phyloP scores from a whole-genome alignment of 1,140 invertebrate species.

The Micrasema minimum region DNA sequence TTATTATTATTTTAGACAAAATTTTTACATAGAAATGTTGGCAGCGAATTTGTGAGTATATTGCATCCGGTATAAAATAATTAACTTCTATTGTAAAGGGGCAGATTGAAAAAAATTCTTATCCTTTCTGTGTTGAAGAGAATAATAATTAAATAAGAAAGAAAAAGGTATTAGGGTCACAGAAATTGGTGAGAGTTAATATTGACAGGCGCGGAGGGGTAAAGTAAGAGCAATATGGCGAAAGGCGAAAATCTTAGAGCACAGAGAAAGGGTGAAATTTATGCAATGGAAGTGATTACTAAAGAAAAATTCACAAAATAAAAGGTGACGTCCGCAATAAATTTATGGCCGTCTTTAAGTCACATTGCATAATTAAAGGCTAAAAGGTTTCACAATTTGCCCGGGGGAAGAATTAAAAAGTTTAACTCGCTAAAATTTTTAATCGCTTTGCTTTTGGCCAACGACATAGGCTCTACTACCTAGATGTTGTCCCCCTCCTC shows the following conservation, averaged over 20 bases:
- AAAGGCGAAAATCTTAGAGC: slow-evolving; percentile 35
- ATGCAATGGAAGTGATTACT: slow-evolving; percentile 46
- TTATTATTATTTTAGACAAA: too few species aligned
- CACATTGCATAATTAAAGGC: slow-evolving; percentile 45
- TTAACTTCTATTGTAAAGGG: too few species aligned
- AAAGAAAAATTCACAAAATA: slow-evolving; percentile 66
- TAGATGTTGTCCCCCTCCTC: not conserved
- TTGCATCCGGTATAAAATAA: too few species aligned
- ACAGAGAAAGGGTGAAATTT: slow-evolving; percentile 50
- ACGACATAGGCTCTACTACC: not conserved
- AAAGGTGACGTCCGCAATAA: slow-evolving; percentile 65
- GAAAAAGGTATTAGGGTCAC: slow-evolving; percentile 41
- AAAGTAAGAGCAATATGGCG: slow-evolving; percentile 56
- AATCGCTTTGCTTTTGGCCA: slow-evolving; percentile 23
- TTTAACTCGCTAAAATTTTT: slow-evolving; percentile 28
- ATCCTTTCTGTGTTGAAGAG: too few species aligned
- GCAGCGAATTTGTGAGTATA: too few species aligned
- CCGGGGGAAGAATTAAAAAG: slow-evolving; percentile 40
- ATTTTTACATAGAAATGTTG: too few species aligned
- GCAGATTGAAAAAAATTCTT: too few species aligned
- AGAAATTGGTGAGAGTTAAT: slow-evolving; percentile 62
- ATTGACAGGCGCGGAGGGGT: slow-evolving; percentile 66
- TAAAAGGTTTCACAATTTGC: slow-evolving; percentile 47
- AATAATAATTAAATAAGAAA: slow-evolving; percentile 7
- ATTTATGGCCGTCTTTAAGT: slow-evolving; percentile 45